Conservation (phyloP, 2,888 invertebrate species). For the Mythimna albipuncta region DNA sequence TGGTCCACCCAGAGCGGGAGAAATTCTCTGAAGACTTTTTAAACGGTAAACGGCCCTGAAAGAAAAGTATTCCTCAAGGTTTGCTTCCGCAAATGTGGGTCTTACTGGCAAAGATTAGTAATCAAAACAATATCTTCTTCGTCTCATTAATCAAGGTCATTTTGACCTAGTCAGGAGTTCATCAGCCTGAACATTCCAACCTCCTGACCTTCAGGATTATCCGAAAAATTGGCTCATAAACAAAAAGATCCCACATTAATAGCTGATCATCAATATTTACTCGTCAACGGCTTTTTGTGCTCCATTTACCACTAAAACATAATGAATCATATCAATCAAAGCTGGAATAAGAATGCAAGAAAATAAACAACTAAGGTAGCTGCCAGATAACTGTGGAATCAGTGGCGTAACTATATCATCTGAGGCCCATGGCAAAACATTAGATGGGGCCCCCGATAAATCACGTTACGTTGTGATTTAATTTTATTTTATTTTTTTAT, state of each 20-base stretch:
- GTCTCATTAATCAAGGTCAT: conserved; percentile 9
- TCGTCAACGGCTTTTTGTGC: neutral
- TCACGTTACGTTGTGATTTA: too few species aligned
- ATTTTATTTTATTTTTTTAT: too few species aligned
- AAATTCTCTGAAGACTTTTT: too few species aligned
- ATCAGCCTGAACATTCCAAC: conserved; percentile 16
- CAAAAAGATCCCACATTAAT: conserved; percentile 14
- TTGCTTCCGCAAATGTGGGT: neutral
- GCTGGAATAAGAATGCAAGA: conserved; percentile 32
- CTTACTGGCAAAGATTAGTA: neutral
- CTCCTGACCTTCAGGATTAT: conserved; percentile 28
- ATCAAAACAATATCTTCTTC: neutral
- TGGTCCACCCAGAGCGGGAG: too few species aligned
- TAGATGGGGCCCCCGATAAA: too few species aligned
- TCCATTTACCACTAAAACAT: conserved; percentile 18
- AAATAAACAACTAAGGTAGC: conserved; percentile 13
- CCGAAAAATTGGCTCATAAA: conserved; percentile 28
- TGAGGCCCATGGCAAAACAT: too few species aligned
- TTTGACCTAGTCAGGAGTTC: conserved; percentile 30
- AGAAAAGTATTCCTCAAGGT: too few species aligned
- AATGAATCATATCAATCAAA: conserved; percentile 46
- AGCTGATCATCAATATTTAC: conserved; percentile 46
- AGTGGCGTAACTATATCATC: too few species aligned
- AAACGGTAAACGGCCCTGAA: too few species aligned
- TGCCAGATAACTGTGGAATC: too few species aligned